Base-by-base conservation (phyloP, 2,113 vertebrate genomes). In the Ornithorhynchus anatinus region DNA sequence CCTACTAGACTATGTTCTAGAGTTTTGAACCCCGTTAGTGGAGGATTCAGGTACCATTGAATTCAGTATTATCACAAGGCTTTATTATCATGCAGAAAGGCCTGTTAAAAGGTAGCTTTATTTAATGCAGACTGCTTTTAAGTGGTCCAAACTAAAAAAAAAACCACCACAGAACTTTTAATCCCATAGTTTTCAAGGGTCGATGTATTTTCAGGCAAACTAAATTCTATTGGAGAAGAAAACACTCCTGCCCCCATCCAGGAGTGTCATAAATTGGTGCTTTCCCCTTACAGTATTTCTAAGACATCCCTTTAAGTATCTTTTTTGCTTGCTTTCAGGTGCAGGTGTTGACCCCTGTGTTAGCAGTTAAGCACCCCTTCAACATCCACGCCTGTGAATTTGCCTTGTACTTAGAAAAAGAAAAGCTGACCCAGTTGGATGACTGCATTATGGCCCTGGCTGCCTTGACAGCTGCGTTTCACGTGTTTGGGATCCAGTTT, bases 281-380 rank as follows among this genome's bases (percentile, higher is more conserved):
- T 72, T 66, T 29, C n/a, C n/a, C n/a, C n/a, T n/a, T n/a, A n/a
- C 23, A 2, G 1, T 3, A 20, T 31, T 0, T 4, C 0, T 27
- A n/a, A n/a, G n/a, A n/a, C n/a, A n/a, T n/a, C n/a, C n/a, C n/a
- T 14, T 33, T n/a, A 4, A 1, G 66, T 61, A 58, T 60, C 25
- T 52, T 44, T 35, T 48, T 42, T 40, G 40, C 50, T 20, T 0
- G 3, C 27, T 66, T 75, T 15, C 59, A 92, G 90, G 88, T 92
- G 4, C 84, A 81, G 45, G 78, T 70, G 36, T 51, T 32, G 8
- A 92, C 82, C 2, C 88, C 88, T 1, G 78, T 88, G 53, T 14
- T 92, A 70, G 62, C 85, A 86, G 90, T 91, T 54, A 92, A 86
- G 69, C 84, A 91, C 15, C 89, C 90, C 48, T 94, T 93, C 58